Evolutionary conservation across 2,113 vertebrate species (phyloP).

Genomic region (Pseudolaguvia tuberculata): DNA sequence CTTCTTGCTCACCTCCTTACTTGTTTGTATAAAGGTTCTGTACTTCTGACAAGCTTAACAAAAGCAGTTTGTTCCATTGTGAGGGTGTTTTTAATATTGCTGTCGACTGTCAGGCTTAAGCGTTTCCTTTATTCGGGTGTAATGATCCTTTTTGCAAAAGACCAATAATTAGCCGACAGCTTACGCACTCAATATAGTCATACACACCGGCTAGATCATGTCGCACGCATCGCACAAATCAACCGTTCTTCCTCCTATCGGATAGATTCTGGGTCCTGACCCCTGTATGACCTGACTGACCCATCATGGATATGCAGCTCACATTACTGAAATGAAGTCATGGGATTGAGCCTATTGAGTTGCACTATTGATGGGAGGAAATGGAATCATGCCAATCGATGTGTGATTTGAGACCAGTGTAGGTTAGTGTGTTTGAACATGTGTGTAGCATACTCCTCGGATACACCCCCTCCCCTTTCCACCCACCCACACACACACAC

Average conservation of each 20-base stretch:
- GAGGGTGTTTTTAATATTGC: background rate
- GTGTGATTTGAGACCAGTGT: slow-evolving; percentile 28
- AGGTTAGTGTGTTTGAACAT: slow-evolving; percentile 39
- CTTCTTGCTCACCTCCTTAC: slow-evolving; percentile 4
- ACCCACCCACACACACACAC: background rate
- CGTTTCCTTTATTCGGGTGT: background rate
- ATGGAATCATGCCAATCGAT: slow-evolving; percentile 43
- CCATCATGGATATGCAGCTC: slow-evolving; percentile 25
- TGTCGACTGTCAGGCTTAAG: background rate
- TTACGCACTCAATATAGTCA: background rate
- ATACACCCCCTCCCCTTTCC: background rate
- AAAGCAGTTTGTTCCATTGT: background rate
- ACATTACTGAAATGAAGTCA: slow-evolving; percentile 46
- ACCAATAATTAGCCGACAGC: background rate
- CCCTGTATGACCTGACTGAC: slow-evolving; percentile 34
- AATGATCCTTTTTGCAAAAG: background rate
- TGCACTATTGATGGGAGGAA: slow-evolving; percentile 37
- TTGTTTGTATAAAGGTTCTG: slow-evolving; percentile 17
- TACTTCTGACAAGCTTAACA: slow-evolving; percentile 5
- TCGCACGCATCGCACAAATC: background rate
- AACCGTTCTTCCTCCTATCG: background rate
- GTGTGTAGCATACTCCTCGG: slow-evolving; percentile 34
- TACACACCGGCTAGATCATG: background rate
- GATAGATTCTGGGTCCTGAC: slow-evolving; percentile 33
- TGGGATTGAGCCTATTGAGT: slow-evolving; percentile 41